These are phyloP conservation scores for Drosophila nigricruria DNA, from an alignment of 2,888 invertebrate species.

Conservation along the genomic window DNA sequence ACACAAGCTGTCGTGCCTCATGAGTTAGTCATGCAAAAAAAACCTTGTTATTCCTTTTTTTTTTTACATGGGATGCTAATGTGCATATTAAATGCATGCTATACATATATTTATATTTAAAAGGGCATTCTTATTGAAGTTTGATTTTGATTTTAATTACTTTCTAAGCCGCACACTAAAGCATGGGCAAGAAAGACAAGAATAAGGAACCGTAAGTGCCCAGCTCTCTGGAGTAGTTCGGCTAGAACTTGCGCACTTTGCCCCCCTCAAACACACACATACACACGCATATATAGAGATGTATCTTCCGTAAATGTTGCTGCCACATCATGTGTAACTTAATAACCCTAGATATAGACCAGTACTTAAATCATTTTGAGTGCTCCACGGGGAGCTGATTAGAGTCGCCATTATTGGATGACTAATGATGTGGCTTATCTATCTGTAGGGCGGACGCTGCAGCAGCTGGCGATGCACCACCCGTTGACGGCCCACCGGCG, in stretches of 20 bases:
- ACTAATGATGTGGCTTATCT: conserved; percentile 23
- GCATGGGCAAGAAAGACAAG: conserved; percentile 84
- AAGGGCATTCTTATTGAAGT: conserved; percentile 11
- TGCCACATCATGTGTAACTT: conserved; percentile 44
- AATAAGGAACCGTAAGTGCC: conserved; percentile 83
- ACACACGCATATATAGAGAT: conserved; percentile 15
- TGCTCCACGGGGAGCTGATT: conserved; percentile 73
- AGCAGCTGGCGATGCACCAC: conserved; percentile 84
- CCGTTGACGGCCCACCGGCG: conserved; percentile 88
- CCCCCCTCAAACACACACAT: conserved; percentile 14
- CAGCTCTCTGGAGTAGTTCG: conserved; percentile 45
- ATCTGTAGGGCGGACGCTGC: conserved; percentile 84
- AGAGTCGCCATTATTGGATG: conserved; percentile 39
- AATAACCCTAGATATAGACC: conserved; percentile 30
- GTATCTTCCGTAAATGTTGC: conserved; percentile 24
- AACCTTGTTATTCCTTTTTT: not conserved
- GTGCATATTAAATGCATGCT: not conserved
- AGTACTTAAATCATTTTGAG: conserved; percentile 65
- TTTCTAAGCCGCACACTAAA: conserved; percentile 30
- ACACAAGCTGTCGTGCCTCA: conserved; percentile 50
- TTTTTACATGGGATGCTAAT: conserved; percentile 4
- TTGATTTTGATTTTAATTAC: conserved; percentile 38
- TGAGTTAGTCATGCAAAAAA: conserved; percentile 64
- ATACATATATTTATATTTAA: not conserved
- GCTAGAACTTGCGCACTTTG: conserved; percentile 67